Evolutionary conservation across 2,888 invertebrate species (phyloP), one percentile per base, ranked within the genome.

Genomic region (Drepanosiphum platanoidis): DNA sequence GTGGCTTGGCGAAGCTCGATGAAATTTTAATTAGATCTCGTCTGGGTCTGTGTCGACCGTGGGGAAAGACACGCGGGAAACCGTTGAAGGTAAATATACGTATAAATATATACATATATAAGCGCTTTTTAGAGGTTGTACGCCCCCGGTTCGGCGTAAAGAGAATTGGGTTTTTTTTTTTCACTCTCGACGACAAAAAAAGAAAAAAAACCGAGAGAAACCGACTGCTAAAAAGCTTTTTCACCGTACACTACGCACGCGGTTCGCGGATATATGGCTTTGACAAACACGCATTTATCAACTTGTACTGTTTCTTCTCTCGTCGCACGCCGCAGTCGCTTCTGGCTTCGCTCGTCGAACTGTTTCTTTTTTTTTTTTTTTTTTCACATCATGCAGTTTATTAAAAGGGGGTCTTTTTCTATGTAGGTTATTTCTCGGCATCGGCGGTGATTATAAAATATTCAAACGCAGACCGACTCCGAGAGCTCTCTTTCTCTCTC

Each of bases 21-120:
- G 64, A 42, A 46, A 74, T 64, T 72, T 82, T 82, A 82, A 82
- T 82, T 82, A 22, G 72, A 72, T 82, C 72, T 52, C 42, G 42
- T 15, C 32, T 46, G n/a, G 70, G 27, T 27, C 36, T 9, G 71
- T 22, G 9, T 46, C 13, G 15, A 32, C 3, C 1, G 1, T 42
- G 22, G 81, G 11, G 34, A 36, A 70, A 11, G 61, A 61, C 61
- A 36, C 13, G 22, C 74, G 46, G 46, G 42, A 83, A 83, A 74
- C 61, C 64, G 39, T 46, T 1, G 46, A 83, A 66, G 61, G 46
- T 34, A 61, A 79, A 79, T 32, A 42, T 46, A 58, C 0, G 27
- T 13, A 9, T 52, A 46, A 58, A 32, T 22, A 30, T n/a, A 22
- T 36, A 13, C n/a, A n/a, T 39, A 36, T 8, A 18, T 61, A 39